These are phyloP conservation scores for Synanthedon myopaeformis DNA, from an alignment of 2,888 invertebrate species.

Conservation along the genomic window DNA sequence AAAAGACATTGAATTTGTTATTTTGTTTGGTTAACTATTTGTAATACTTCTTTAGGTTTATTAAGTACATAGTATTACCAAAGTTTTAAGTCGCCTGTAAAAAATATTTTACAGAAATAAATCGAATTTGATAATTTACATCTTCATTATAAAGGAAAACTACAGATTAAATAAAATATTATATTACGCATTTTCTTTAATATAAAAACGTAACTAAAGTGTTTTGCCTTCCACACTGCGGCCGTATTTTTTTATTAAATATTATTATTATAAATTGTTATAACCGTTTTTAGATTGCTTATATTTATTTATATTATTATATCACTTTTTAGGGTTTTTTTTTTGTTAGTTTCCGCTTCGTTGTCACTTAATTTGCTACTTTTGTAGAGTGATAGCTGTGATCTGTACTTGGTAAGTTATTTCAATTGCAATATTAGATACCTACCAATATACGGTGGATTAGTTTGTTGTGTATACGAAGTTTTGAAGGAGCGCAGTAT, in stretches of 20 bases:
- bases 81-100: slow-evolving; percentile 24
- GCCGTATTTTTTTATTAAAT: too few species aligned
- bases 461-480: neutral
- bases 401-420: slow-evolving; percentile 21
- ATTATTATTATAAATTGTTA: too few species aligned
- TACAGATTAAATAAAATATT: too few species aligned
- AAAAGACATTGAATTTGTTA: slow-evolving; percentile 56
- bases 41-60: slow-evolving; percentile 48
- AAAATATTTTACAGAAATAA: too few species aligned
- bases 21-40: slow-evolving; percentile 56
- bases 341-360: slow-evolving; percentile 2
- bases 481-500: neutral
- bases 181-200: too few species aligned
- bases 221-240: too few species aligned
- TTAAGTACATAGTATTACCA: slow-evolving; percentile 46
- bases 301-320: too few species aligned
- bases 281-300: too few species aligned
- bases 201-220: too few species aligned
- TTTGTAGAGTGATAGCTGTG: slow-evolving; percentile 21
- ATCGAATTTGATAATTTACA: too few species aligned
- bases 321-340: too few species aligned
- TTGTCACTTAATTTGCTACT: slow-evolving; percentile 12
- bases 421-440: slow-evolving; percentile 7
- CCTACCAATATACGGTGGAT: neutral
- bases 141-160: too few species aligned